A percentile compares a stretch with the other conserved stretches of the same genome.
These are phyloP conservation scores for Drosophila orena DNA, from an alignment of 1,140 invertebrate genomes.

Conservation along the genomic window DNA sequence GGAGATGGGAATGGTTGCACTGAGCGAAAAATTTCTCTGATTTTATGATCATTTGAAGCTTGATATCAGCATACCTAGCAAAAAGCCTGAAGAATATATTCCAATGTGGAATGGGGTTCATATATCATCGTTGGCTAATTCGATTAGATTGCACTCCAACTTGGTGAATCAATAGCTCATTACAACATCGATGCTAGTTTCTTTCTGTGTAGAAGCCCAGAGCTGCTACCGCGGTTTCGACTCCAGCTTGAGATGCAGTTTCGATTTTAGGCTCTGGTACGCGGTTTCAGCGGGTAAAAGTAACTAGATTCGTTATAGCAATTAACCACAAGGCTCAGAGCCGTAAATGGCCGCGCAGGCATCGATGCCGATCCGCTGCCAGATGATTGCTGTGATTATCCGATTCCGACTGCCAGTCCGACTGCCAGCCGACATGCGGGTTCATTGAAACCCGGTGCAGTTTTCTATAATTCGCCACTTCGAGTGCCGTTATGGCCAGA, in stretches of 20 bases:
- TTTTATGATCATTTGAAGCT: not conserved
- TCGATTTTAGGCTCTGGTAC: slow-evolving; percentile 41
- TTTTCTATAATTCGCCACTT: slow-evolving; percentile 59
- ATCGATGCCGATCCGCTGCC: slow-evolving; percentile 59
- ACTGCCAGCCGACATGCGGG: slow-evolving; percentile 36
- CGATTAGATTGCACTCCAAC: no score
- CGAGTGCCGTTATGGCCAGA: slow-evolving; percentile 54
- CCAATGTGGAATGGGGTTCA: no score
- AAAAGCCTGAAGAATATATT: no score
- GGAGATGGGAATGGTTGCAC: slow-evolving; percentile 8
- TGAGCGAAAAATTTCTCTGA: not conserved
- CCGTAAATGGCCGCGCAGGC: slow-evolving; percentile 45
- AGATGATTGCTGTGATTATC: slow-evolving; percentile 68
- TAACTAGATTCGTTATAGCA: slow-evolving; percentile 80
- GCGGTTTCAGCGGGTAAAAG: slow-evolving; percentile 65
- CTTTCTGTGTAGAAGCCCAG: slow-evolving; percentile 1
- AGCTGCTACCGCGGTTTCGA: slow-evolving; percentile 27
- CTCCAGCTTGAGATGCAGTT: slow-evolving; percentile 35
- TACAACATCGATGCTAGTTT: not conserved
- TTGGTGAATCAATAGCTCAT: no score
- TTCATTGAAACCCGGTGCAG: slow-evolving; percentile 74
- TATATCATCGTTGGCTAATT: no score
- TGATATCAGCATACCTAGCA: not conserved
- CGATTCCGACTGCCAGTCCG: slow-evolving; percentile 28
- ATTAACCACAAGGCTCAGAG: slow-evolving; percentile 57